Conservation (phyloP, 1,140 invertebrate species). For the Macrotrachela quadricornifera region DNA sequence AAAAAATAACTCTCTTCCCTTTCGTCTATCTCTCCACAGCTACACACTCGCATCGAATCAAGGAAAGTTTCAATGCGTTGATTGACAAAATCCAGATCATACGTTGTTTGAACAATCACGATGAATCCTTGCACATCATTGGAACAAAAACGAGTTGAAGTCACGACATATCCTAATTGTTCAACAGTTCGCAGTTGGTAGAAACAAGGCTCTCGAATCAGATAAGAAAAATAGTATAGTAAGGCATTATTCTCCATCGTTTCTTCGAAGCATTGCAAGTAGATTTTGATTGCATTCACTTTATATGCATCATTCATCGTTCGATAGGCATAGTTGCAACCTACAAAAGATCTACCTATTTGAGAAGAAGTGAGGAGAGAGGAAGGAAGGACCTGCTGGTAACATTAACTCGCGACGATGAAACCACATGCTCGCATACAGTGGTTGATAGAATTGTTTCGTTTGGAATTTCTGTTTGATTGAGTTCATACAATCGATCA, state of each 20-base stretch:
- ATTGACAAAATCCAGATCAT: constrained; percentile 58
- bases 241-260: constrained; percentile 53
- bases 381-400: too few species aligned
- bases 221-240: constrained; percentile 63
- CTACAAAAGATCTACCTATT: too few species aligned
- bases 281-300: constrained; percentile 60
- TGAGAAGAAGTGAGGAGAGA: too few species aligned
- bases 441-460: too few species aligned
- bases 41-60: too few species aligned
- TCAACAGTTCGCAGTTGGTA: constrained; percentile 68
- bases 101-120: constrained; percentile 70
- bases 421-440: too few species aligned
- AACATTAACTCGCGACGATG: too few species aligned
- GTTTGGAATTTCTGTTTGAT: too few species aligned
- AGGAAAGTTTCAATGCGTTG: constrained; percentile 62
- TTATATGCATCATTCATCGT: constrained; percentile 51
- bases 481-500: too few species aligned
- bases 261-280: constrained; percentile 66
- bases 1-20: too few species aligned
- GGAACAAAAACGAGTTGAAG: constrained; percentile 53
- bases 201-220: constrained; percentile 72
- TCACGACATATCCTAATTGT: constrained; percentile 81
- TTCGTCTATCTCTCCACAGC: constrained; percentile 41
- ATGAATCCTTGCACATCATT: constrained; percentile 62
- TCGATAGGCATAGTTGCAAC: constrained; percentile 44